These are phyloP conservation scores for Poliocrania exsul DNA, from an alignment of 2,797 vertebrate species.

Conservation along the genomic window DNA sequence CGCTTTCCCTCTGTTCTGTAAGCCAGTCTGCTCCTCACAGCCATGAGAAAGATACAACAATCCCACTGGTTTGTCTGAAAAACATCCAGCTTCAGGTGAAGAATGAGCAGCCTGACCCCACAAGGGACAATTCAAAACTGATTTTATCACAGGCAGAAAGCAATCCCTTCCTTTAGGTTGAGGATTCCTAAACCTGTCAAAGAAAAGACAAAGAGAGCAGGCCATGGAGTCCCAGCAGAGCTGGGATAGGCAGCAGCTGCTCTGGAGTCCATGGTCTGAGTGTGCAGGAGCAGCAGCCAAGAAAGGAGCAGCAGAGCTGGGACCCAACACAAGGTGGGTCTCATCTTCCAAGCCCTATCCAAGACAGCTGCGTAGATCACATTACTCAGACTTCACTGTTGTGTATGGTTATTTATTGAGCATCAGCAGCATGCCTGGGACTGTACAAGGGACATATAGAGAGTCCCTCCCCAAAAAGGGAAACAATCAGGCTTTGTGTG, in stretches of 20 bases:
- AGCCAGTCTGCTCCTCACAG: not conserved
- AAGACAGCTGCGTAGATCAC: not conserved
- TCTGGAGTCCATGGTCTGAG: not conserved
- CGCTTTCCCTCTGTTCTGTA: not conserved
- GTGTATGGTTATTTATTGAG: not conserved
- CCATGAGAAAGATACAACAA: fast-evolving
- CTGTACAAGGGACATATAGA: not conserved
- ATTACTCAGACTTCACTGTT: not conserved
- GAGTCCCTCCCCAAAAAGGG: not conserved
- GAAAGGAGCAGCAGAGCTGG: not conserved
- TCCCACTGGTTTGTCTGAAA: not conserved
- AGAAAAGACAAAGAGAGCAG: not conserved
- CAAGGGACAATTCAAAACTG: not conserved
- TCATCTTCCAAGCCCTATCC: not conserved
- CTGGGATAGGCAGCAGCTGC: not conserved
- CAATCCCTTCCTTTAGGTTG: not conserved
- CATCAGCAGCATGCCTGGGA: not conserved
- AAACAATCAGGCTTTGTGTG: not conserved
- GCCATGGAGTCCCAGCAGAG: fast-evolving
- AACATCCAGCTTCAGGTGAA: not conserved
- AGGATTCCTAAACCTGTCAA: not conserved
- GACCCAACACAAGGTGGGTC: not conserved
- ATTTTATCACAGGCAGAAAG: not conserved
- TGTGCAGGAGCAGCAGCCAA: not conserved
- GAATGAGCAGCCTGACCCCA: not conserved